Percentiles rank a stretch among this genome's conserved stretches.
These are phyloP conservation scores for Oophaga pumilio DNA, from an alignment of 2,113 vertebrate genomes.

Conservation along the genomic window DNA sequence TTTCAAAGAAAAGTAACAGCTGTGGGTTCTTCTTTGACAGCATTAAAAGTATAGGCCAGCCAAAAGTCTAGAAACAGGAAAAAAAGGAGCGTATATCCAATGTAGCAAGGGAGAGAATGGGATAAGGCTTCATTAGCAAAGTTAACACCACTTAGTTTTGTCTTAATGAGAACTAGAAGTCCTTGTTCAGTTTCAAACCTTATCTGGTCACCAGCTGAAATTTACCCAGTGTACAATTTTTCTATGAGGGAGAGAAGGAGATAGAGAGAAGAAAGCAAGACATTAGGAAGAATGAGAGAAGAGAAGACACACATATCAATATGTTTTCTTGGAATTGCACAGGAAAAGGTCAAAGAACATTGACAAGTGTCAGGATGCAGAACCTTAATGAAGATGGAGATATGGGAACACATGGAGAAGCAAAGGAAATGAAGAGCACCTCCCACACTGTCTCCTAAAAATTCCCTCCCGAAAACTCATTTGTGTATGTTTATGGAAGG, in stretches of 20 bases:
- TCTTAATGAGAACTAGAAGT: constrained; percentile 1
- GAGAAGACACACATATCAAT: constrained; percentile 64
- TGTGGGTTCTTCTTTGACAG: neutral
- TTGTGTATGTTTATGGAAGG: neutral
- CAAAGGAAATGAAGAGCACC: constrained; percentile 31
- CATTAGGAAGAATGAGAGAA: constrained; percentile 58
- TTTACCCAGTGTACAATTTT: constrained; percentile 52
- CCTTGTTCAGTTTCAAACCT: constrained; percentile 47
- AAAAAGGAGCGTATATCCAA: constrained; percentile 18
- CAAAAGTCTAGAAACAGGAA: constrained; percentile 10
- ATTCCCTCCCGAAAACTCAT: neutral
- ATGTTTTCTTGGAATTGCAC: constrained; percentile 20
- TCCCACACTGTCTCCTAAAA: constrained; percentile 19
- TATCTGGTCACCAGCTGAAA: constrained; percentile 49
- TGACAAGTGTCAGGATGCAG: neutral
- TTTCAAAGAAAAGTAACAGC: constrained; percentile 4
- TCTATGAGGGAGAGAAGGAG: constrained; percentile 44
- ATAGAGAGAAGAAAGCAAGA: constrained; percentile 40
- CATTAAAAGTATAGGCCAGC: constrained; percentile 21
- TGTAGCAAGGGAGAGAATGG: constrained; percentile 36
- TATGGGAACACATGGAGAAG: constrained; percentile 37
- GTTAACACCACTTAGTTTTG: constrained; percentile 25
- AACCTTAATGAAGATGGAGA: constrained; percentile 11
- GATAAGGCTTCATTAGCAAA: constrained; percentile 45
- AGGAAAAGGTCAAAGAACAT: neutral